These are phyloP conservation scores for Seriola rivoliana DNA, from an alignment of 2,113 vertebrate genomes.

Conservation along the genomic window DNA sequence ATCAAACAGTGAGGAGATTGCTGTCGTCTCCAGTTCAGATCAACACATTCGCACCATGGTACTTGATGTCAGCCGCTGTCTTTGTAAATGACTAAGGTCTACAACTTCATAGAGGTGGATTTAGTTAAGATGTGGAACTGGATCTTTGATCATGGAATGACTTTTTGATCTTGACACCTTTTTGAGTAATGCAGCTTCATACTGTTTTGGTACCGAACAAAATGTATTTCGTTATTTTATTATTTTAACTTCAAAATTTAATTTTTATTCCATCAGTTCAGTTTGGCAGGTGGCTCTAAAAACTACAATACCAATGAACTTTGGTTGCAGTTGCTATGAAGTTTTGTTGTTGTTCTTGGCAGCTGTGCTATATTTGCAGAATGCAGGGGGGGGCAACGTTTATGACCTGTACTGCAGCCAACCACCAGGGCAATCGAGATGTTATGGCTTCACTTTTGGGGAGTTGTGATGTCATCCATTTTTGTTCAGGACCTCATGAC, in stretches of 20 bases:
- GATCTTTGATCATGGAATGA: background rate
- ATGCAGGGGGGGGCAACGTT: no score
- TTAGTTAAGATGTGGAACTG: background rate
- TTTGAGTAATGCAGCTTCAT: background rate
- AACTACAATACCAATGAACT: background rate
- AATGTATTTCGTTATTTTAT: background rate
- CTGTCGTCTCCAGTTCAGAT: slow-evolving; percentile 29
- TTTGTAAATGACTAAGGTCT: background rate
- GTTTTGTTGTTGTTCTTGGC: no score
- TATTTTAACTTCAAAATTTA: no score
- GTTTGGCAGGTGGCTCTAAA: no score
- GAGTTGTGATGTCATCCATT: no score
- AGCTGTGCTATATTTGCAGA: no score
- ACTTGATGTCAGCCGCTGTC: slow-evolving; percentile 18
- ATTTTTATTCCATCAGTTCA: no score
- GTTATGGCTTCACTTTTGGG: no score
- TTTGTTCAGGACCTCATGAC: no score
- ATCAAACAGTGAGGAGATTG: slow-evolving; percentile 8
- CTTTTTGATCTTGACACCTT: no score
- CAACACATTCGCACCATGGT: background rate
- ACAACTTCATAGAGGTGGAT: background rate
- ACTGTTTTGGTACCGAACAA: background rate
- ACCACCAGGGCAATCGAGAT: no score
- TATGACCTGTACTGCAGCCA: no score
- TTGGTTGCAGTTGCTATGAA: background rate